These are phyloP conservation scores for Leptinotarsa juncta DNA, from an alignment of 2,888 invertebrate species.

Conservation along the genomic window DNA sequence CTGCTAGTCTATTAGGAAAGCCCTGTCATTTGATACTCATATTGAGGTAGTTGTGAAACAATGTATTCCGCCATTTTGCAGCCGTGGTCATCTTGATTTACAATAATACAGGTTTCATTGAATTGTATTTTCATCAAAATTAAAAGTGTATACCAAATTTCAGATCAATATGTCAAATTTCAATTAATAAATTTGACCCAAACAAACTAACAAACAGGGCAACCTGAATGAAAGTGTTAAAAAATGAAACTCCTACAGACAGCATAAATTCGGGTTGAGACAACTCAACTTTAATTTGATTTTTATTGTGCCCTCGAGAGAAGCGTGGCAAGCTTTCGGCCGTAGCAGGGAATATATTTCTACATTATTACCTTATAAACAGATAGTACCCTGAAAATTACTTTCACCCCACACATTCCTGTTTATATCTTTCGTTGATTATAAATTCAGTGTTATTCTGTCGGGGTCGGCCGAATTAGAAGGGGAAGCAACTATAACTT, in stretches of 20 bases:
- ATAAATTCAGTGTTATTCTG: slow-evolving; percentile 52
- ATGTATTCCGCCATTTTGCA: no score
- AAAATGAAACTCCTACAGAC: background rate
- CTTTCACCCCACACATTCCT: slow-evolving; percentile 48
- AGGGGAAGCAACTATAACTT: slow-evolving; percentile 51
- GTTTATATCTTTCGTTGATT: slow-evolving; percentile 51
- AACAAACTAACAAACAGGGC: no score
- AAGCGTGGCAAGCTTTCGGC: slow-evolving; percentile 30
- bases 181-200: no score
- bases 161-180: no score
- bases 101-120: no score
- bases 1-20: no score
- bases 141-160: no score
- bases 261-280: slow-evolving; percentile 41
- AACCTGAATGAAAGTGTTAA: background rate
- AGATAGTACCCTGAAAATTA: slow-evolving; percentile 50
- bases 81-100: no score
- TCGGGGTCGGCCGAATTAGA: slow-evolving; percentile 49
- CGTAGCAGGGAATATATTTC: slow-evolving; percentile 45
- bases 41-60: no score
- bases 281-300: slow-evolving; percentile 48
- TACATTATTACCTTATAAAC: slow-evolving; percentile 52
- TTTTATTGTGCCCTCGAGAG: slow-evolving; percentile 44
- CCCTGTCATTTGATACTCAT: no score
- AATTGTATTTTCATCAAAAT: no score